These are phyloP conservation scores for Phataginus tetradactyla DNA, from an alignment of 2,797 vertebrate species.

Conservation along the genomic window DNA sequence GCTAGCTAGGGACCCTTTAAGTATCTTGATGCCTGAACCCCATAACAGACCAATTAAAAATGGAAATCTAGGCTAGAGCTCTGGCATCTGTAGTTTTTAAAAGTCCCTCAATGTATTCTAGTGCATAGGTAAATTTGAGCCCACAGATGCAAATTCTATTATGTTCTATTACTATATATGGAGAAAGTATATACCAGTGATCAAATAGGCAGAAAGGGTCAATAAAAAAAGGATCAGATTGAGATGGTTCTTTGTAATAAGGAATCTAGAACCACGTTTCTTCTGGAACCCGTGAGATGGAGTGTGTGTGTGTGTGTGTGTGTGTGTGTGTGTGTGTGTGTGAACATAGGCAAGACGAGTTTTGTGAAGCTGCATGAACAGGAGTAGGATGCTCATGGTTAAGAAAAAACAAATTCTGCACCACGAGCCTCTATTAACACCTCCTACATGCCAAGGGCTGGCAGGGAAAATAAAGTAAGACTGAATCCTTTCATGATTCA, in stretches of 20 bases:
- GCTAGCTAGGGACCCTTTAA: not conserved
- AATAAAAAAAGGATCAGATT: not conserved
- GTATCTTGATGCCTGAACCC: not conserved
- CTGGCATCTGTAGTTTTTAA: not conserved
- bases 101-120: not conserved
- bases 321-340: not conserved
- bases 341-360: not conserved
- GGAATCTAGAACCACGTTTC: not conserved
- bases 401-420: slow-evolving; percentile 1
- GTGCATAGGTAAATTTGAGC: not conserved
- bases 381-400: not conserved
- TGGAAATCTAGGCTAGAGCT: not conserved
- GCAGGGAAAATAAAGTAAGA: not conserved
- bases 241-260: not conserved
- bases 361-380: not conserved
- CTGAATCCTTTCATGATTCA: not conserved
- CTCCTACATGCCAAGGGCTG: not conserved
- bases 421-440: not conserved
- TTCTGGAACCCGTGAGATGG: not conserved
- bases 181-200: not conserved
- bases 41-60: slow-evolving; percentile 3
- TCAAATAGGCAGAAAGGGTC: not conserved
- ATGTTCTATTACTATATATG: not conserved
- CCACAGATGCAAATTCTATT: not conserved
- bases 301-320: no score